phyloP scores from a whole-genome alignment of 2,888 invertebrate genomes.

The Tipula unca region DNA sequence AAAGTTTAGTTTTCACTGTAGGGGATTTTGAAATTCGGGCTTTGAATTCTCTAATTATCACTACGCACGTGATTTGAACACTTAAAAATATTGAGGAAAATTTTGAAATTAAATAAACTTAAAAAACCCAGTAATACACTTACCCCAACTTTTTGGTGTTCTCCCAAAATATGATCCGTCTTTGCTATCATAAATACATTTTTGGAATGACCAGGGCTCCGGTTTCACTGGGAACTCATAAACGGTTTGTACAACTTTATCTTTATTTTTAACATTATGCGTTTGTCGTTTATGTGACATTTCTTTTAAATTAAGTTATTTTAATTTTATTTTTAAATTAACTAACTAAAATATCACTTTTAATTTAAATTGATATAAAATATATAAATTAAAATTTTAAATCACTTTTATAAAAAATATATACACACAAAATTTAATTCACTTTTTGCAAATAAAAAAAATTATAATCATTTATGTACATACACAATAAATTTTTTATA shows the following conservation, averaged over 20 bases:
- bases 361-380: neutral
- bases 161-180: slow-evolving; percentile 20
- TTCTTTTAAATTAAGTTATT: no score
- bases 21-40: no score
- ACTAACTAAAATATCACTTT: neutral
- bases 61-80: no score
- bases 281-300: neutral
- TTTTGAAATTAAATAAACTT: neutral
- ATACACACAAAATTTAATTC: neutral
- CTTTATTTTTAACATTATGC: neutral
- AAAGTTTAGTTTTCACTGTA: no score
- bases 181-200: neutral
- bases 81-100: neutral
- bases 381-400: neutral
- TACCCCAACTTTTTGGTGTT: slow-evolving; percentile 24
- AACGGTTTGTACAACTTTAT: neutral
- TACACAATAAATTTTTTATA: neutral
- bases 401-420: neutral
- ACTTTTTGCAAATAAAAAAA: neutral
- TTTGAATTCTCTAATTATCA: no score
- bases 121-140: neutral
- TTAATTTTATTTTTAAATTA: neutral
- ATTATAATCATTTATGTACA: neutral
- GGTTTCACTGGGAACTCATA: neutral
- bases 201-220: neutral